Conservation (phyloP, 2,113 vertebrate genomes). For the Ariopsis seemanni region DNA sequence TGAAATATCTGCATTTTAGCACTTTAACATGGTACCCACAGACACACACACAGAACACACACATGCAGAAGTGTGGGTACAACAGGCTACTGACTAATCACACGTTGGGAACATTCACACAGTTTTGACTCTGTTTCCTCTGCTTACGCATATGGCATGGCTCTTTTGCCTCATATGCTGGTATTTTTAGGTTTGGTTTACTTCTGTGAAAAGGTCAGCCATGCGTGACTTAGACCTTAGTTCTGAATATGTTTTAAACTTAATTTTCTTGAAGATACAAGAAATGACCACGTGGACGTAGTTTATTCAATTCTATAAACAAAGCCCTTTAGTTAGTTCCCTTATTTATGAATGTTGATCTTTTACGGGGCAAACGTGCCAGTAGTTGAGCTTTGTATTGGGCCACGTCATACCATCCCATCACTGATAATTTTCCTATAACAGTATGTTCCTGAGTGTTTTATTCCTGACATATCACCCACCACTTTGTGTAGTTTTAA, state of each 20-base stretch:
- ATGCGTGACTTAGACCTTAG: background rate
- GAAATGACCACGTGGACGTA: background rate
- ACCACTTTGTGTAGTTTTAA: background rate
- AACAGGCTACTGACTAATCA: background rate
- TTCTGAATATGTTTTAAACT: background rate
- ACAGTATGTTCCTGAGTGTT: background rate
- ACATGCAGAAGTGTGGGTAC: background rate
- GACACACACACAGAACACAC: background rate
- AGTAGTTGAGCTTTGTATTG: background rate
- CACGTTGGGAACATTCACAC: background rate
- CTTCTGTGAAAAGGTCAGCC: background rate
- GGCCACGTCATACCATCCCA: background rate
- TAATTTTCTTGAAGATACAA: too few relatives aligned
- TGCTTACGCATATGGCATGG: background rate
- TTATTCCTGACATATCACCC: background rate
- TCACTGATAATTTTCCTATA: background rate
- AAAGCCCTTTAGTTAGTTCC: background rate
- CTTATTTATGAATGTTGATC: background rate
- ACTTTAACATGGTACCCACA: too few relatives aligned
- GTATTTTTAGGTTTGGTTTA: background rate
- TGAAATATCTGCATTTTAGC: background rate
- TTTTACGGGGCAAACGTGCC: background rate
- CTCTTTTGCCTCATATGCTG: background rate
- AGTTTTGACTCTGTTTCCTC: background rate
- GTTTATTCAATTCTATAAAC: background rate